A percentile compares a stretch with the other conserved stretches of the same genome.
phyloP scores from a whole-genome alignment of 2,113 vertebrate genomes.

The Sinocyclocheilus anshuiensis region DNA sequence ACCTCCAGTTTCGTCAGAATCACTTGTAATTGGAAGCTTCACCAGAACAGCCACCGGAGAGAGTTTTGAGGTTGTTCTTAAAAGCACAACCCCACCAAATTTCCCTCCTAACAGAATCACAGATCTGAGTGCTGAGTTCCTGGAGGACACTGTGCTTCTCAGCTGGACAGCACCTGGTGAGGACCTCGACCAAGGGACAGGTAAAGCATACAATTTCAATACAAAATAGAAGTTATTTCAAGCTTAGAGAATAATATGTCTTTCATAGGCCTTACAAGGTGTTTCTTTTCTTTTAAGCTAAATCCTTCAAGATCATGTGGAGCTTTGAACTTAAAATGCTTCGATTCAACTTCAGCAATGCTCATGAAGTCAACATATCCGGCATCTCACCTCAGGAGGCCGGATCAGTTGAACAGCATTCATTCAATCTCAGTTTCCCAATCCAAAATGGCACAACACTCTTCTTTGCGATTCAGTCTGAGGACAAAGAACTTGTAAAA shows the following conservation, averaged over 20 bases:
- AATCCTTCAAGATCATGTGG: conserved; percentile 66
- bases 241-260: neutral
- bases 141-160: conserved; percentile 61
- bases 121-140: conserved; percentile 64
- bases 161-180: conserved; percentile 73
- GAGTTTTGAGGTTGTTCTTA: conserved; percentile 59
- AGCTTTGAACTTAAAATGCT: conserved; percentile 57
- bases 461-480: conserved; percentile 67
- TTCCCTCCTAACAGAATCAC: conserved; percentile 72
- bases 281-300: conserved; percentile 56
- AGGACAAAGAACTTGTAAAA: conserved; percentile 53
- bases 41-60: conserved; percentile 63
- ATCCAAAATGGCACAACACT: conserved; percentile 53
- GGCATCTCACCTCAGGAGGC: conserved; percentile 58
- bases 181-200: conserved; percentile 68
- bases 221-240: neutral
- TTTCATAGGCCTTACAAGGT: neutral
- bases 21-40: conserved; percentile 58
- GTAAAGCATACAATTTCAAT: conserved; percentile 49
- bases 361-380: conserved; percentile 61
- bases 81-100: conserved; percentile 37
- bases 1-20: conserved; percentile 37
- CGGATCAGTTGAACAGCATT: conserved; percentile 66
- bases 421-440: conserved; percentile 58
- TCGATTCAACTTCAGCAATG: conserved; percentile 64